Conservation (phyloP, 2,888 invertebrate genomes). For the Polymixis lichenea region DNA sequence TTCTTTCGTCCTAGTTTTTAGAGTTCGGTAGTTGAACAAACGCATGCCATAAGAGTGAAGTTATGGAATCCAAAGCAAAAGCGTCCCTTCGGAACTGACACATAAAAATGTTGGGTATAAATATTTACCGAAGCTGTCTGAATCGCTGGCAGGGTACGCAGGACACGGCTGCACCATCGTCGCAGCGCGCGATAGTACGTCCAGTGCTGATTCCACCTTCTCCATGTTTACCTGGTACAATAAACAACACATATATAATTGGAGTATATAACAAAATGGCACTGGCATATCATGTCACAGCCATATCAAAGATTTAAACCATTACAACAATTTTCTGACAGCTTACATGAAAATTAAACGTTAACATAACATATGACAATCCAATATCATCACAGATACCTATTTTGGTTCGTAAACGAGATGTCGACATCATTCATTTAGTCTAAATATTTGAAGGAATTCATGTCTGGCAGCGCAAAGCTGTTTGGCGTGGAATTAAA, state of each 20-base stretch:
- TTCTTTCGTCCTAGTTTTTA: constrained; percentile 1
- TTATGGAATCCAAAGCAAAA: not conserved
- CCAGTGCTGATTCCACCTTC: constrained; percentile 95
- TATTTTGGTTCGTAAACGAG: constrained; percentile 39
- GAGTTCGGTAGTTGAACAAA: not conserved
- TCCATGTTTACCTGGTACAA: constrained; percentile 88
- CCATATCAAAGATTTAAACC: constrained; percentile 1
- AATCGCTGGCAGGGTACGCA: constrained; percentile 87
- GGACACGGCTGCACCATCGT: constrained; percentile 96
- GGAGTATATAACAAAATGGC: not conserved
- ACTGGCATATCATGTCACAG: constrained; percentile 3
- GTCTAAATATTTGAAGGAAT: constrained; percentile 73
- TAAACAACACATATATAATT: constrained; percentile 21
- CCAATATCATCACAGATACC: constrained; percentile 43
- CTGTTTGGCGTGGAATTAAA: constrained; percentile 81
- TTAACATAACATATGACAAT: constrained; percentile 38
- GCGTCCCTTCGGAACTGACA: not conserved
- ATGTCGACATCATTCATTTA: constrained; percentile 53
- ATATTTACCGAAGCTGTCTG: constrained; percentile 90
- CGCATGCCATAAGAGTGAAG: not conserved
- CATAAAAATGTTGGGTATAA: constrained; percentile 27
- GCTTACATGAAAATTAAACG: constrained; percentile 31
- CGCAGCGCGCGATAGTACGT: constrained; percentile 96
- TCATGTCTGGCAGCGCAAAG: constrained; percentile 78
- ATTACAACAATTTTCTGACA: constrained; percentile 14